A percentile compares a stretch with the other conserved stretches of the same genome.
Conservation (phyloP, 2,113 vertebrate species). For the Holacanthus passer region DNA sequence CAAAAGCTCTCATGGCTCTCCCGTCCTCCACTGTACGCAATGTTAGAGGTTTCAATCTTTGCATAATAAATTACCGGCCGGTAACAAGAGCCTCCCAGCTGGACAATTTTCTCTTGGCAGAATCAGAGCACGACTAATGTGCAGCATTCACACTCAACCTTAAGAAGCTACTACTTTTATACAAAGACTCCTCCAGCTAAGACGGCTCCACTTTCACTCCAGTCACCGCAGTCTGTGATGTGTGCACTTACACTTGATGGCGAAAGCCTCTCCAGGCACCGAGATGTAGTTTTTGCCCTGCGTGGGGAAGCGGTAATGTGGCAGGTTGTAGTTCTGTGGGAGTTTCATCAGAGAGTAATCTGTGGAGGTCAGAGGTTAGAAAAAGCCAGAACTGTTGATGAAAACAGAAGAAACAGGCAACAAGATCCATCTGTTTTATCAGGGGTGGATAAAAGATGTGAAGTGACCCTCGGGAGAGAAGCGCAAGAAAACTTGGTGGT, state of each 20-base stretch:
- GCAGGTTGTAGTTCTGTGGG: constrained; percentile 81
- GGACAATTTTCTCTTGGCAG: constrained; percentile 71
- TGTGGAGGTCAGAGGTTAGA: constrained; percentile 70
- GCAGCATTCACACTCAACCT: constrained; percentile 48
- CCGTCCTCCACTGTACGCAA: constrained; percentile 48
- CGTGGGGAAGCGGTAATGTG: constrained; percentile 91
- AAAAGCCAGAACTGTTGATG: constrained; percentile 23
- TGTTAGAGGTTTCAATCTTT: constrained; percentile 65
- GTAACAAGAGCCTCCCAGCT: constrained; percentile 66
- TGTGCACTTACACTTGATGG: constrained; percentile 85
- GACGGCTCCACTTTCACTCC: constrained; percentile 11
- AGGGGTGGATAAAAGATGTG: constrained; percentile 42
- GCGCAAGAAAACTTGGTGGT: constrained; percentile 31
- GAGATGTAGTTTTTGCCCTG: constrained; percentile 91
- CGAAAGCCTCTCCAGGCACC: constrained; percentile 91
- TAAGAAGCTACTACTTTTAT: constrained; percentile 42
- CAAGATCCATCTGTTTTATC: constrained; percentile 17
- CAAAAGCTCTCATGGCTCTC: constrained; percentile 65
- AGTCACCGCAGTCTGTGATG: constrained; percentile 20
- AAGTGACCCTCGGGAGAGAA: constrained; percentile 12
- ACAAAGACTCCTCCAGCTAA: constrained; percentile 5
- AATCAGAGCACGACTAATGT: constrained; percentile 54
- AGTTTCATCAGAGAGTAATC: constrained; percentile 92
- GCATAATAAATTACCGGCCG: constrained; percentile 65
- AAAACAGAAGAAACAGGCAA: constrained; percentile 12